phyloP scores from a whole-genome alignment of 2,888 invertebrate species.

The Pristionchus fissidentatus region DNA sequence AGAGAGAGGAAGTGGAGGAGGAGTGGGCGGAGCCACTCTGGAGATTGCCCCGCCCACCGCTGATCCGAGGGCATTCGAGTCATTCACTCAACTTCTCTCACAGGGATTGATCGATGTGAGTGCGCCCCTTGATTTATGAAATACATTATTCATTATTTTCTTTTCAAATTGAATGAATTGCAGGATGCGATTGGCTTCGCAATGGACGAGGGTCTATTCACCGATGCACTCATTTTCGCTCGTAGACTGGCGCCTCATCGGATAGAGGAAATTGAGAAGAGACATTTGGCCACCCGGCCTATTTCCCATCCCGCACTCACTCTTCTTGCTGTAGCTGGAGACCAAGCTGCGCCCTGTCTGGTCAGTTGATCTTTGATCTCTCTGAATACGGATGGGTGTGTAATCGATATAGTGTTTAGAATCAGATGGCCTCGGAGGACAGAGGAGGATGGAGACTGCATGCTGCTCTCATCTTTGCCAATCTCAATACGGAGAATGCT shows the following conservation, averaged over 20 bases:
- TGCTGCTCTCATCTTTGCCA: constrained; percentile 92
- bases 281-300: constrained; percentile 66
- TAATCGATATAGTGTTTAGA: neutral
- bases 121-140: neutral
- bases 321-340: constrained; percentile 68
- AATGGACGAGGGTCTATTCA: constrained; percentile 66
- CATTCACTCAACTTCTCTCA: constrained; percentile 66
- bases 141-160: neutral
- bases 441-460: constrained; percentile 93
- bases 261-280: constrained; percentile 64
- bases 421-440: constrained; percentile 74
- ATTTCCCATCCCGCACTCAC: constrained; percentile 69
- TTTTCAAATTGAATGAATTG: constrained; percentile 1
- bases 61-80: constrained; percentile 58
- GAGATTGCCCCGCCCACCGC: constrained; percentile 40
- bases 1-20: constrained; percentile 36
- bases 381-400: neutral
- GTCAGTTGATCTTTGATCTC: too few species aligned
- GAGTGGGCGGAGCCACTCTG: neutral
- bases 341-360: constrained; percentile 67
- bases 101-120: constrained; percentile 70
- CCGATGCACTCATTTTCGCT: constrained; percentile 68
- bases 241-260: constrained; percentile 51
- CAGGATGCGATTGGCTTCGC: constrained; percentile 72
- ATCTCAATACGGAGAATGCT: constrained; percentile 77